Conservation (phyloP, 2,113 vertebrate genomes). For the Otus sunia region DNA sequence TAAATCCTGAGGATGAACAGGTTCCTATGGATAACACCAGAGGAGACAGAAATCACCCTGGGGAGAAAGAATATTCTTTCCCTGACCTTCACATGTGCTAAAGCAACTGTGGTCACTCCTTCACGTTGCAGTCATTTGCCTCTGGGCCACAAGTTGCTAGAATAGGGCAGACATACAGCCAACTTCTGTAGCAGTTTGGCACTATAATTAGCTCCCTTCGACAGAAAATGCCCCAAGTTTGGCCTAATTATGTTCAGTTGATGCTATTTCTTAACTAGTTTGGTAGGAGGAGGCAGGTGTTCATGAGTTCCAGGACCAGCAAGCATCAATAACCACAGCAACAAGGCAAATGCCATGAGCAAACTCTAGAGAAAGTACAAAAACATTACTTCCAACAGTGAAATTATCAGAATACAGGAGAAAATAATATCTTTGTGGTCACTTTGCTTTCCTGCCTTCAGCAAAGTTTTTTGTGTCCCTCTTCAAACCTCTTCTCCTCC, state of each 20-base stretch:
- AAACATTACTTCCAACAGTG: background rate
- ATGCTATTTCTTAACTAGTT: background rate
- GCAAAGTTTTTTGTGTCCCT: background rate
- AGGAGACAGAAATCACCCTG: background rate
- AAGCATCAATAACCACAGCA: background rate
- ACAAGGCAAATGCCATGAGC: background rate
- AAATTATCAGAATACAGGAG: background rate
- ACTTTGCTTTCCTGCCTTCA: background rate
- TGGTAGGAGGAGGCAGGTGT: background rate
- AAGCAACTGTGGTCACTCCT: background rate
- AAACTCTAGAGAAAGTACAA: background rate
- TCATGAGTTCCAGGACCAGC: background rate
- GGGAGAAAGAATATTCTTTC: background rate
- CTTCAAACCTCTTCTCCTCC: background rate
- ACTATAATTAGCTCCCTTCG: background rate
- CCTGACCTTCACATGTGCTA: background rate
- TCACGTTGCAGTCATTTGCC: background rate
- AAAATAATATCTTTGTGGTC: background rate
- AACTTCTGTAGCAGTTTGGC: background rate
- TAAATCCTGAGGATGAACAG: background rate
- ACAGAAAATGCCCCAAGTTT: background rate
- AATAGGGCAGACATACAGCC: background rate
- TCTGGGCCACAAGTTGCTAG: background rate
- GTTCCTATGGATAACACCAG: background rate
- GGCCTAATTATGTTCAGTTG: background rate